These are phyloP conservation scores for Zophobas atratus DNA, from an alignment of 1,140 invertebrate species.

Conservation along the genomic window DNA sequence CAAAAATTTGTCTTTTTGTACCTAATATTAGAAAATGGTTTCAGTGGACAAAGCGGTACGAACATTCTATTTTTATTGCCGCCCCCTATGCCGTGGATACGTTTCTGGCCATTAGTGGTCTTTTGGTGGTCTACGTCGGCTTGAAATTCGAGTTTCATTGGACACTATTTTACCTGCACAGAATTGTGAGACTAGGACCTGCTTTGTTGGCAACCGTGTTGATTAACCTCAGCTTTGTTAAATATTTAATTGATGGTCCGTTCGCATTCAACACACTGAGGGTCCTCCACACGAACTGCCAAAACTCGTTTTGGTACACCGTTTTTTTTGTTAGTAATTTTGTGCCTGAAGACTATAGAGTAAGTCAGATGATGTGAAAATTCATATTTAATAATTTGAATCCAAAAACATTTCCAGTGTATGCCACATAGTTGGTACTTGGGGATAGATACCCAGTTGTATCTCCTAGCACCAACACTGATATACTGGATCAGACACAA, in stretches of 20 bases:
- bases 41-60: conserved; percentile 64
- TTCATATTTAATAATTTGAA: not conserved
- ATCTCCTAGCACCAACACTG: conserved; percentile 62
- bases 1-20: not conserved
- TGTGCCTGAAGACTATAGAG: conserved; percentile 40
- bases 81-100: conserved; percentile 72
- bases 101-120: conserved; percentile 73
- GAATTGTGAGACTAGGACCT: conserved; percentile 56
- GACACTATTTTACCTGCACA: conserved; percentile 51
- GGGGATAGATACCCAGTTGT: conserved; percentile 65
- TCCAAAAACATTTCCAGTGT: conserved; percentile 57
- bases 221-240: conserved; percentile 52
- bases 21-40: conserved; percentile 41
- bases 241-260: conserved; percentile 57
- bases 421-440: conserved; percentile 65
- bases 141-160: conserved; percentile 66
- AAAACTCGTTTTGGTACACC: conserved; percentile 51
- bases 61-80: conserved; percentile 64
- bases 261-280: conserved; percentile 46
- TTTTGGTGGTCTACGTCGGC: conserved; percentile 72
- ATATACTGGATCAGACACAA: too few species aligned
- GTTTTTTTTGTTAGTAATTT: conserved; percentile 53
- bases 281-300: conserved; percentile 41
- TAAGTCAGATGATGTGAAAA: conserved; percentile 3
- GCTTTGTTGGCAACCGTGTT: conserved; percentile 53